Evolutionary conservation across 2,888 invertebrate species (phyloP).

Genomic region (Sinhomidia bicolor): DNA sequence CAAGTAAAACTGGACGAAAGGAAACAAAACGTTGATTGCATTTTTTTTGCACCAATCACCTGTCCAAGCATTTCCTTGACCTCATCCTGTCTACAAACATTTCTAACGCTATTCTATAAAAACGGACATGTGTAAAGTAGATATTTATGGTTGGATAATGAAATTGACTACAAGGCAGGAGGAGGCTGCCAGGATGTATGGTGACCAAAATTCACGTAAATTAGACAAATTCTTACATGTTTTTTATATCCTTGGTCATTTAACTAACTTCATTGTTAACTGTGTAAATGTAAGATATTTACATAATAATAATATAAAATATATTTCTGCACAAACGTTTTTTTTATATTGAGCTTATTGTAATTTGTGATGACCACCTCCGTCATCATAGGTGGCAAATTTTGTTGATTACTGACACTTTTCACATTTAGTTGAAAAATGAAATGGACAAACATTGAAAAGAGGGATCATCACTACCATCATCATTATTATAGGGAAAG

Average conservation of each 20-base stretch:
- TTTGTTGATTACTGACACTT: slow-evolving; percentile 12
- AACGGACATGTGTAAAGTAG: neutral
- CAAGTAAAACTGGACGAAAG: neutral
- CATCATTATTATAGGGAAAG: too few species aligned
- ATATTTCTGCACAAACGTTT: neutral
- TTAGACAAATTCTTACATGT: neutral
- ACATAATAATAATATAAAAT: neutral
- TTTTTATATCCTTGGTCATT: neutral
- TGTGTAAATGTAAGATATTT: slow-evolving; percentile 13
- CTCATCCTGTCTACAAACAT: slow-evolving; percentile 12
- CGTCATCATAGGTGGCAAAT: slow-evolving; percentile 43
- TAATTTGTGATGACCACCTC: neutral
- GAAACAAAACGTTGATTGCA: neutral
- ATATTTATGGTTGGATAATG: slow-evolving; percentile 15
- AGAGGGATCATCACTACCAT: neutral
- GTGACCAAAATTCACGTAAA: neutral
- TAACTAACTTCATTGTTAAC: slow-evolving; percentile 6
- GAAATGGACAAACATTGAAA: slow-evolving; percentile 1
- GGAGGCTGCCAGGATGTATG: neutral
- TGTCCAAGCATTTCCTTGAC: slow-evolving; percentile 29
- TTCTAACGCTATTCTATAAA: neutral
- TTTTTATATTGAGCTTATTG: neutral
- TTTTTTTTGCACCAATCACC: slow-evolving; percentile 28
- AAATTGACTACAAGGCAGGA: neutral
- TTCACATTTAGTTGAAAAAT: slow-evolving; percentile 43